These are phyloP conservation scores for Physocephala rufipes DNA, from an alignment of 2,888 invertebrate genomes.

Conservation along the genomic window DNA sequence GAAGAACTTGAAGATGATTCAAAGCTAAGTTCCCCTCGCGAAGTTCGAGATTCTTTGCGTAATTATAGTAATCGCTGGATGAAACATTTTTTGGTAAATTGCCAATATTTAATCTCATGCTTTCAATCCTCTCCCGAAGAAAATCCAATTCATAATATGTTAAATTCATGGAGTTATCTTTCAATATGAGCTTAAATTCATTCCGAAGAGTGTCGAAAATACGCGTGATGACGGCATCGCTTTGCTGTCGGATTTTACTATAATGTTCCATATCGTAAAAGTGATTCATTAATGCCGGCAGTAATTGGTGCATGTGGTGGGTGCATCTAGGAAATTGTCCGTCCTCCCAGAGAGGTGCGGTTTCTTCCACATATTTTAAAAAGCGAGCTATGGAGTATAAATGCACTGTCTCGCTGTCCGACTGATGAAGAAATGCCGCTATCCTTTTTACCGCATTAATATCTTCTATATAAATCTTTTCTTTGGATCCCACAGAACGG, in stretches of 20 bases:
- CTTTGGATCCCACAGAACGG: conserved; percentile 38
- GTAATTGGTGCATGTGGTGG: conserved; percentile 56
- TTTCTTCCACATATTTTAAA: conserved; percentile 49
- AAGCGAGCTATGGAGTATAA: conserved; percentile 53
- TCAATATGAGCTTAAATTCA: conserved; percentile 47
- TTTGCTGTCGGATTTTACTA: conserved; percentile 41
- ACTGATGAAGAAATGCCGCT: conserved; percentile 45
- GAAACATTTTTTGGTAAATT: conserved; percentile 53
- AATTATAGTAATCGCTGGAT: conserved; percentile 47
- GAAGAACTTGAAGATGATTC: conserved; percentile 54
- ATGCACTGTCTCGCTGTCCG: conserved; percentile 42
- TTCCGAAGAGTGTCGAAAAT: conserved; percentile 52
- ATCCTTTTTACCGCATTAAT: conserved; percentile 43
- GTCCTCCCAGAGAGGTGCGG: conserved; percentile 42
- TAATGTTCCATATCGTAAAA: conserved; percentile 53
- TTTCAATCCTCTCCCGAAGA: conserved; percentile 48
- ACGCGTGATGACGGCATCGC: conserved; percentile 49
- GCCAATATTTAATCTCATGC: conserved; percentile 54
- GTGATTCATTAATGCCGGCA: conserved; percentile 55
- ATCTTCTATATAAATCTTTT: conserved; percentile 49
- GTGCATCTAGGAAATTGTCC: conserved; percentile 43
- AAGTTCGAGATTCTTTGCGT: conserved; percentile 46
- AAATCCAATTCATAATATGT: conserved; percentile 42
- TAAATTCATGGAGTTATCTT: conserved; percentile 49
- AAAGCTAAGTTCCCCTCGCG: conserved; percentile 49